Evolutionary conservation across 92 coral and sea anemone genomes (phyloP).

Genomic region (Bergia sp.): DNA sequence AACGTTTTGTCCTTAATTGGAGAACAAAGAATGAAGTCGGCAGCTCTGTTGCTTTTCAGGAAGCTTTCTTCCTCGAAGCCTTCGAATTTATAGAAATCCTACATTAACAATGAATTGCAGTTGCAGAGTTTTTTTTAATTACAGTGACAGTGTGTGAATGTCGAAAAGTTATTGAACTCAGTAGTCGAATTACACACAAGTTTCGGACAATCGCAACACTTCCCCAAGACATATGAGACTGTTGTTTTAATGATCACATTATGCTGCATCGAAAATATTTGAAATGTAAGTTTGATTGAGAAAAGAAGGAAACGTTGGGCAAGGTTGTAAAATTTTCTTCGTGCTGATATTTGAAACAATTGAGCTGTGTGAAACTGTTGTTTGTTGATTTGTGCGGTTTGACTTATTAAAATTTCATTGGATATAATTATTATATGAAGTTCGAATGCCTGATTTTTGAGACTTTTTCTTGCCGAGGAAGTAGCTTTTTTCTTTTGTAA

Average conservation of each 20-base stretch:
- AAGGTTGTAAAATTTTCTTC: neutral
- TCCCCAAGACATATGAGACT: neutral
- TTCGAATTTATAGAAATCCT: neutral
- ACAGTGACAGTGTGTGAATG: neutral
- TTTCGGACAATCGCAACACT: neutral
- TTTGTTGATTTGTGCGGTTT: conserved; percentile 14
- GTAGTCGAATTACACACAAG: neutral
- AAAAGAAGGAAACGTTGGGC: neutral
- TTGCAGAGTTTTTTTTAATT: neutral
- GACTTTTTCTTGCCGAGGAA: neutral
- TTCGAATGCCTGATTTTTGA: neutral
- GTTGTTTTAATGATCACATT: conserved; percentile 3
- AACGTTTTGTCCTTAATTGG: conserved; percentile 33
- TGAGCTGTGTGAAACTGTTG: neutral
- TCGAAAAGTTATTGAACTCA: neutral
- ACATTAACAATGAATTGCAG: neutral
- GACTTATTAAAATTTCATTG: conserved; percentile 20
- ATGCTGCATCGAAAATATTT: neutral
- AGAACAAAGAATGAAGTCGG: neutral
- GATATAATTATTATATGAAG: neutral
- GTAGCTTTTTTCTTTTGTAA: neutral
- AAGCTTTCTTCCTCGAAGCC: neutral
- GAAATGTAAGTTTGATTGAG: neutral
- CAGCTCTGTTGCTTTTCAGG: neutral
- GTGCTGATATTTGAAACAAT: conserved; percentile 9